These are phyloP conservation scores for Parauchenoglanis ngamensis DNA, from an alignment of 2,797 vertebrate genomes.

Conservation along the genomic window DNA sequence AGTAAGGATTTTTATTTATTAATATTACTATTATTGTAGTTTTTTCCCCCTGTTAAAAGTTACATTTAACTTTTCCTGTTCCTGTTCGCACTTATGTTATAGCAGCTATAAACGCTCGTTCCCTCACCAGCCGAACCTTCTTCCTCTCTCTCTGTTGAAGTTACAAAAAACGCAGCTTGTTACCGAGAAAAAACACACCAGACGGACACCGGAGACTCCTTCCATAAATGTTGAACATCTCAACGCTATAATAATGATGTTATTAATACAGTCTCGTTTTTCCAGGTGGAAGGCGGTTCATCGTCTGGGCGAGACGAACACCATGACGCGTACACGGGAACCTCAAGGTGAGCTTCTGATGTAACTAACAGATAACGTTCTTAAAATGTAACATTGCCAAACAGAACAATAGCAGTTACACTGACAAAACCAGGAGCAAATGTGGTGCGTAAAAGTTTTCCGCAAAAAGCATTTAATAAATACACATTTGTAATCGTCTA, in stretches of 20 bases:
- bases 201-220: neutral
- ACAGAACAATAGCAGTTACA: neutral
- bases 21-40: too few species aligned
- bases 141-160: too few species aligned
- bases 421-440: neutral
- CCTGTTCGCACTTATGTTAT: too few species aligned
- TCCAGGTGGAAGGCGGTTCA: constrained; percentile 62
- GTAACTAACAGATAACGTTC: too few species aligned
- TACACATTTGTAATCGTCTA: neutral
- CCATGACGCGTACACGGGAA: constrained; percentile 61
- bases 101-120: too few species aligned
- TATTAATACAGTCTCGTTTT: constrained; percentile 18
- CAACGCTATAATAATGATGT: neutral
- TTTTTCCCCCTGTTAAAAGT: too few species aligned
- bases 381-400: neutral
- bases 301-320: constrained; percentile 67
- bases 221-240: neutral
- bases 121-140: too few species aligned
- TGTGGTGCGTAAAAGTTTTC: too few species aligned
- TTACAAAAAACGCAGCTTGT: too few species aligned
- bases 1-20: too few species aligned
- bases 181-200: too few species aligned
- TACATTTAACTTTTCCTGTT: too few species aligned
- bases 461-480: neutral
- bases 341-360: constrained; percentile 48